A percentile compares a stretch with the other conserved stretches of the same genome.
These are phyloP conservation scores for Enteromius treurensis DNA, from an alignment of 2,797 vertebrate genomes.

Conservation along the genomic window DNA sequence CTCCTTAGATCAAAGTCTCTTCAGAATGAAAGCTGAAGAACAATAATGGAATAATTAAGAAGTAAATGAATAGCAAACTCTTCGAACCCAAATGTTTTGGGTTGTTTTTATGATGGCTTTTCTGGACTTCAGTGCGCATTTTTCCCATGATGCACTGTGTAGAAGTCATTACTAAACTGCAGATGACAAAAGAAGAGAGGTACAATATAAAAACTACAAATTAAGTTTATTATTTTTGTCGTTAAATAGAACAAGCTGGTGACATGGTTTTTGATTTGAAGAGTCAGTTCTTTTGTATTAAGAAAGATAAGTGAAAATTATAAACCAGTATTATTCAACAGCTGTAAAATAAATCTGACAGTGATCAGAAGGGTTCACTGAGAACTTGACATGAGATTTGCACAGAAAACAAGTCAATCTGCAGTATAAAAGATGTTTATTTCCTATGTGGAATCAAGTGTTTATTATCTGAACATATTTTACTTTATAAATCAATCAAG, in stretches of 20 bases:
- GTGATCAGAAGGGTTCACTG: slow-evolving; percentile 27
- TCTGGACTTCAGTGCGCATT: slow-evolving; percentile 76
- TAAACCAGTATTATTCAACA: slow-evolving; percentile 1
- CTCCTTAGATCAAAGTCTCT: slow-evolving; percentile 72
- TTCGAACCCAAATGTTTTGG: slow-evolving; percentile 79
- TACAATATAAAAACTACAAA: slow-evolving; percentile 25
- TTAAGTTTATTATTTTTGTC: not conserved
- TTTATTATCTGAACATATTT: slow-evolving; percentile 26
- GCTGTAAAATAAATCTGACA: slow-evolving; percentile 28
- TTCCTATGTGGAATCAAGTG: not conserved
- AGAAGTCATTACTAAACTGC: not conserved
- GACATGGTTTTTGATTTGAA: slow-evolving; percentile 2
- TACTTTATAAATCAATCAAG: slow-evolving; percentile 21
- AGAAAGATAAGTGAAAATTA: not conserved
- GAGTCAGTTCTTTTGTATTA: slow-evolving; percentile 14
- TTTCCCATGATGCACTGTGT: slow-evolving; percentile 68
- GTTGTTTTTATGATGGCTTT: slow-evolving; percentile 76
- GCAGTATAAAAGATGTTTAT: slow-evolving; percentile 36
- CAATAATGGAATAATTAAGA: slow-evolving; percentile 78
- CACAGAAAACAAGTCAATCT: slow-evolving; percentile 4
- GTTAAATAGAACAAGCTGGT: slow-evolving; percentile 21
- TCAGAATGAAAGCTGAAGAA: slow-evolving; percentile 69
- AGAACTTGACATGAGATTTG: not conserved
- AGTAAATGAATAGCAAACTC: slow-evolving; percentile 72
- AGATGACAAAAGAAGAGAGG: not conserved